Evolutionary conservation across 2,888 invertebrate genomes (phyloP).

Genomic region (Sympetrum striolatum): DNA sequence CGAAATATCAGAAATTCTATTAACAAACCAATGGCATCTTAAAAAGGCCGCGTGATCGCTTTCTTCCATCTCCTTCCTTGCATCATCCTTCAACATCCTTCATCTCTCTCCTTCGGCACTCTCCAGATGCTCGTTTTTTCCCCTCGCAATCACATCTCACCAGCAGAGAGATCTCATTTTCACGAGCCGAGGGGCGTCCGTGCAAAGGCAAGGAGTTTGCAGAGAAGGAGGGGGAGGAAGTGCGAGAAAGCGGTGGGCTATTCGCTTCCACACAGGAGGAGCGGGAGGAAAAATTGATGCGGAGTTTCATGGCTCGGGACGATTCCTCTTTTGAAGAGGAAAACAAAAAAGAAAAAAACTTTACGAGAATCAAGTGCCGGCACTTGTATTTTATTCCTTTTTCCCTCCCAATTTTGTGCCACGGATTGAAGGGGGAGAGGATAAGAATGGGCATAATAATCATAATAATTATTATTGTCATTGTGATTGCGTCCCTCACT

Average conservation of each 20-base stretch:
- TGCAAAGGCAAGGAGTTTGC: not conserved
- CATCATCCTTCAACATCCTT: not conserved
- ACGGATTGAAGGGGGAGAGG: not conserved
- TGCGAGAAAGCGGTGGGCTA: not conserved
- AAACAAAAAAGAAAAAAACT: not conserved
- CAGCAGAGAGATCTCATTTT: not conserved
- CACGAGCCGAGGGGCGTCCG: not conserved
- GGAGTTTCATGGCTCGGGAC: not conserved
- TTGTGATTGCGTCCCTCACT: not conserved
- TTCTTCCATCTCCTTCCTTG: no score
- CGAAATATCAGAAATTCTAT: no score
- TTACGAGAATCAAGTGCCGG: not conserved
- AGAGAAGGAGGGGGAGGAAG: not conserved
- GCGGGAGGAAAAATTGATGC: not conserved
- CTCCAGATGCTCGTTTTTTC: not conserved
- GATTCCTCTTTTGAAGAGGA: not conserved
- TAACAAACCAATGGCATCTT: no score
- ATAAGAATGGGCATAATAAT: not conserved
- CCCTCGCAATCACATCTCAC: not conserved
- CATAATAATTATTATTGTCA: not conserved
- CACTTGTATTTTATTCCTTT: not conserved
- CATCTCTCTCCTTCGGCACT: not conserved
- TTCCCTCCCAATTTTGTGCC: not conserved
- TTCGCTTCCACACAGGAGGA: not conserved
- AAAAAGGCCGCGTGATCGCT: no score